Conservation (phyloP, 2,113 vertebrate species). For the Phylloscopus trochiloides region DNA sequence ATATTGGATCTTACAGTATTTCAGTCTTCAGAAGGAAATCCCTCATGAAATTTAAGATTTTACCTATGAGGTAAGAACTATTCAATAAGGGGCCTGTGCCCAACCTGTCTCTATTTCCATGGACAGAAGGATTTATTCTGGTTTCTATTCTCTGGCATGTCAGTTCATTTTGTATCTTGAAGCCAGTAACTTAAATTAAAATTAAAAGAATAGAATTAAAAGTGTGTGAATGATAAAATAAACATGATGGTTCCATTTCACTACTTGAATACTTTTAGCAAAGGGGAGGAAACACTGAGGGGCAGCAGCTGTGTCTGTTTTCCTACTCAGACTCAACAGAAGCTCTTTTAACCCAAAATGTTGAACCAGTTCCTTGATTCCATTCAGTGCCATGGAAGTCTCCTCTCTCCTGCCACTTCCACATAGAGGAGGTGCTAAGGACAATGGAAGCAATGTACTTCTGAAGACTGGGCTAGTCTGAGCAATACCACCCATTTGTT, state of each 20-base stretch:
- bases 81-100: background rate
- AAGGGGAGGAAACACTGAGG: background rate
- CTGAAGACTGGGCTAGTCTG: background rate
- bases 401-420: background rate
- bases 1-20: background rate
- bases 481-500: background rate
- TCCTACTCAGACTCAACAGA: background rate
- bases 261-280: background rate
- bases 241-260: background rate
- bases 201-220: too few species aligned
- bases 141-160: background rate
- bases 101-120: background rate
- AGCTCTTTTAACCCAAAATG: background rate
- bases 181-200: background rate
- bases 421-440: background rate
- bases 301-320: background rate
- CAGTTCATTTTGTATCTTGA: background rate
- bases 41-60: background rate
- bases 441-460: background rate
- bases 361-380: background rate
- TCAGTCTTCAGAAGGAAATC: background rate
- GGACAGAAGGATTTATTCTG: background rate
- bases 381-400: background rate
- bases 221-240: background rate
- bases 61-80: background rate